Percentiles rank a stretch among this genome's conserved stretches.
Evolutionary conservation across 2,113 vertebrate genomes (phyloP).

Genomic region (Campylomormyrus tamandua): DNA sequence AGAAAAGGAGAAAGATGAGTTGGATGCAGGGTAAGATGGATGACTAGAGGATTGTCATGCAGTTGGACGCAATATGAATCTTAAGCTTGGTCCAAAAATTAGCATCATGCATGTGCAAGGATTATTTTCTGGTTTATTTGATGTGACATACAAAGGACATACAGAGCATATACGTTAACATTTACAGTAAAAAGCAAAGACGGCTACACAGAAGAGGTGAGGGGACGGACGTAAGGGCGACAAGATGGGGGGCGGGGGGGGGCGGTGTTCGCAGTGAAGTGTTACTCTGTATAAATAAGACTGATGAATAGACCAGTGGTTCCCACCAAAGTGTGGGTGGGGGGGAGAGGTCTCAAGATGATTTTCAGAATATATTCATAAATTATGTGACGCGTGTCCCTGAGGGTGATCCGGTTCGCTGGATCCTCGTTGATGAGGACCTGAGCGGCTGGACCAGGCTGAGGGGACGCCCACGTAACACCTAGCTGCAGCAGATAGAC

Average conservation of each 20-base stretch:
- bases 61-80: neutral
- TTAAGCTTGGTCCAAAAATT: neutral
- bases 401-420: neutral
- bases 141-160: neutral
- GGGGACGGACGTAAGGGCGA: neutral
- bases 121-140: neutral
- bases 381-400: neutral
- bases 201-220: neutral
- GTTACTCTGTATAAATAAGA: neutral
- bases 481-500: neutral
- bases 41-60: neutral
- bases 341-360: neutral
- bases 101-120: neutral
- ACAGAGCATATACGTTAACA: neutral
- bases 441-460: neutral
- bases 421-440: neutral
- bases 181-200: neutral
- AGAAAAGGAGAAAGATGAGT: neutral
- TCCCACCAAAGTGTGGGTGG: too few relatives aligned
- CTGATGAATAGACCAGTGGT: neutral
- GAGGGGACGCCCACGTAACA: neutral
- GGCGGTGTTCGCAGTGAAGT: neutral
- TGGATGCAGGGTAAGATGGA: neutral
- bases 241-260: neutral
- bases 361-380: neutral